phyloP scores from a whole-genome alignment of 1,140 invertebrate genomes.

The Diorhabda carinulata region DNA sequence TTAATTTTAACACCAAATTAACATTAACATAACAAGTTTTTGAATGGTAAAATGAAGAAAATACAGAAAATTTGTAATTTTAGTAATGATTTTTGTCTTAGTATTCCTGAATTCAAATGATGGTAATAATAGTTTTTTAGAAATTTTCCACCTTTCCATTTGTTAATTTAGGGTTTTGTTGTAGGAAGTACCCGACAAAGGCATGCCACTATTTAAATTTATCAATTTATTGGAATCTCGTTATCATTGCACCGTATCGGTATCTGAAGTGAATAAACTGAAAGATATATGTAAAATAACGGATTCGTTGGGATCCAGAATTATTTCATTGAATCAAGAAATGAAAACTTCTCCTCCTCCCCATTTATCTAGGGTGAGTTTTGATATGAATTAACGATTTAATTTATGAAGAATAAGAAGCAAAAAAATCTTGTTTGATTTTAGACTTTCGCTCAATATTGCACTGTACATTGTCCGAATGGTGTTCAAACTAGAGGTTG shows the following conservation, averaged over 20 bases:
- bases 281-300: conserved; percentile 71
- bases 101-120: no score
- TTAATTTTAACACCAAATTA: no score
- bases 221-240: conserved; percentile 80
- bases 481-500: conserved; percentile 48
- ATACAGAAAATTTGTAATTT: no score
- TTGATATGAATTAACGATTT: neutral
- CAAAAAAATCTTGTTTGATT: conserved; percentile 18
- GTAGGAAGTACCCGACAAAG: conserved; percentile 69
- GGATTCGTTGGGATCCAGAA: conserved; percentile 66
- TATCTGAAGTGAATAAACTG: conserved; percentile 78
- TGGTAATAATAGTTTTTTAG: no score
- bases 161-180: neutral
- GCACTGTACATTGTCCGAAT: conserved; percentile 58
- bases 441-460: conserved; percentile 60
- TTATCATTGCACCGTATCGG: conserved; percentile 71
- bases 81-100: no score
- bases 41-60: no score
- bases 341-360: conserved; percentile 56
- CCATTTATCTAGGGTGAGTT: conserved; percentile 47
- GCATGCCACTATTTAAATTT: conserved; percentile 79
- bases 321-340: conserved; percentile 61
- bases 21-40: no score
- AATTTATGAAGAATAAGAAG: no score
- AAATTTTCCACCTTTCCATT: no score